Conservation (phyloP, 2,113 vertebrate genomes). For the Polypterus senegalus region DNA sequence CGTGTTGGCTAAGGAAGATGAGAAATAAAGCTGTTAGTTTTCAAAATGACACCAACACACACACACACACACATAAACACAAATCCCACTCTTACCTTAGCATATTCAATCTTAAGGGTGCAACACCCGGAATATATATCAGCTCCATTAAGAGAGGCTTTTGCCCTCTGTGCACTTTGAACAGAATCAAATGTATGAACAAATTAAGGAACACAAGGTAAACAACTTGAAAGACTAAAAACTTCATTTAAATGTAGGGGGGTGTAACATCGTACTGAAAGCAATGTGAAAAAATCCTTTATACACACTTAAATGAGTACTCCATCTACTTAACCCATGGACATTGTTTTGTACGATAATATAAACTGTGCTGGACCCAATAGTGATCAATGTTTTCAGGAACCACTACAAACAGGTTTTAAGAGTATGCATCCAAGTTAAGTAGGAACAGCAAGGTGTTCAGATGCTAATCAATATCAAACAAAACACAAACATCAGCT, state of each 20-base stretch:
- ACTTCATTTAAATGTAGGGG: neutral
- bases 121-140: constrained; percentile 94
- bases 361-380: too few relatives aligned
- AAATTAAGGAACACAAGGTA: constrained; percentile 46
- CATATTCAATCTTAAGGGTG: constrained; percentile 90
- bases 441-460: neutral
- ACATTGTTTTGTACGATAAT: too few relatives aligned
- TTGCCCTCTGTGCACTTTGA: constrained; percentile 87
- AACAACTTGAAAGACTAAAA: neutral
- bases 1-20: constrained; percentile 64
- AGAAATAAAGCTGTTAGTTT: constrained; percentile 4
- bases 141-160: constrained; percentile 85
- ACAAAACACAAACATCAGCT: neutral
- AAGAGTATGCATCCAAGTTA: neutral
- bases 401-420: too few relatives aligned
- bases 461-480: neutral
- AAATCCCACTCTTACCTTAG: constrained; percentile 60
- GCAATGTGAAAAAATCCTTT: too few relatives aligned
- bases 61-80: neutral
- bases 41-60: neutral
- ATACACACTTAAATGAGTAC: too few relatives aligned
- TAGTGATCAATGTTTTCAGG: too few relatives aligned
- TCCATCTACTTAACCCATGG: too few relatives aligned
- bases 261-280: too few relatives aligned
- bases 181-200: constrained; percentile 72